Evolutionary conservation across 2,113 vertebrate genomes (phyloP), one percentile per base, ranked within the genome.

Genomic region (Percina caprodes): DNA sequence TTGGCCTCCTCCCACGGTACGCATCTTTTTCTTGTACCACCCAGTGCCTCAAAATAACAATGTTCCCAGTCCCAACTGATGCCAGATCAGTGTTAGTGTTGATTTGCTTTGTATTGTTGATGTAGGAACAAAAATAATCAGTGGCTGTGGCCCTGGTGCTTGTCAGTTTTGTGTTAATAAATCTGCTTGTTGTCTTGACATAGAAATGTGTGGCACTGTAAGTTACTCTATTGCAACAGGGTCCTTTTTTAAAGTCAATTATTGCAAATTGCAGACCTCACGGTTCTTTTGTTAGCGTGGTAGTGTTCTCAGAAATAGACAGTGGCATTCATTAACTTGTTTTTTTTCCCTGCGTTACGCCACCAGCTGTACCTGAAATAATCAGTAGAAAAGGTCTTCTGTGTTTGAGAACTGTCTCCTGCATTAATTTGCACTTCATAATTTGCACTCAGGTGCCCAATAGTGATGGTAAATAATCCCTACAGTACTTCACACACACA

Each of bases 231-330:
- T 61, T 55, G 60, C 60, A 51, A 16, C 69, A 60, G 24, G 42
- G 48, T 63, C 52, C 74, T 78, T n/a, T 71, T 76, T 66, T 77
- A 59, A 61, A 23, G 81, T 86, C 80, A 75, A 74, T 88, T 80
- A 10, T 16, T 45, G 46, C 60, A 68, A 77, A 73, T 71, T 49
- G 75, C 75, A 79, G 82, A 85, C 72, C 69, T 60, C 54, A 55
- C 30, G 46, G 45, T 77, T 79, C 66, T 77, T 88, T 75, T 67
- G 65, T 70, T 63, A 59, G 75, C 60, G 79, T 68, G 74, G 75
- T n/a, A 3, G 24, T 39, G 21, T 49, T 78, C 35, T 72, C 69
- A 63, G 66, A 83, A 86, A 86, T 80, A 78, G 74, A 78, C 59
- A 4, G 65, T 74, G 48, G 42, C 79, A 77, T 78, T 88, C 77